A percentile compares a stretch with the other conserved stretches of the same genome.
Evolutionary conservation across 2,797 vertebrate genomes (phyloP).

Genomic region (Leptodactylus fallax): DNA sequence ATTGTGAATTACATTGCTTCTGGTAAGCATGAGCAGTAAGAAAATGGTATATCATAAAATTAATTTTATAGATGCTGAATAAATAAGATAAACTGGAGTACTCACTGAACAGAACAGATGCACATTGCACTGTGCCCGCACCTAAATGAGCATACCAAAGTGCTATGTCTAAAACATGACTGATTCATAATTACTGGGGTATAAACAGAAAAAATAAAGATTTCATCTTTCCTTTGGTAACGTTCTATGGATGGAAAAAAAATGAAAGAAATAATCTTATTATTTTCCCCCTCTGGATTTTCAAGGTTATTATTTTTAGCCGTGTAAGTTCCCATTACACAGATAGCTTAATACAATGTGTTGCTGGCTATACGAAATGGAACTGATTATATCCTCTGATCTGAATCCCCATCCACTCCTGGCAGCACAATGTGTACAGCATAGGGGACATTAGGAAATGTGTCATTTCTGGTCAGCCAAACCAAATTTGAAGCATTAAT

Average conservation of each 20-base stretch:
- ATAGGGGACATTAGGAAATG: conserved; percentile 50
- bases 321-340: conserved; percentile 32
- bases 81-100: conserved; percentile 32
- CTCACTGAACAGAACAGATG: neutral
- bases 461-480: conserved; percentile 47
- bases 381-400: conserved; percentile 39
- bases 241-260: neutral
- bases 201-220: conserved; percentile 28
- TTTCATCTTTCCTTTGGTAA: conserved; percentile 13
- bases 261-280: conserved; percentile 27
- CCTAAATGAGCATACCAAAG: conserved; percentile 19
- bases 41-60: conserved; percentile 7
- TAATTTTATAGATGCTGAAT: neutral
- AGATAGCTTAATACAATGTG: conserved; percentile 46
- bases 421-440: conserved; percentile 49
- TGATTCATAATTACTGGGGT: conserved; percentile 28
- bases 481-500: conserved; percentile 30
- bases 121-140: conserved; percentile 5
- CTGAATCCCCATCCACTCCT: conserved; percentile 36
- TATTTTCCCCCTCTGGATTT: conserved; percentile 26
- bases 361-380: conserved; percentile 37
- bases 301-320: conserved; percentile 17
- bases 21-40: conserved; percentile 14
- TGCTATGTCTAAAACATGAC: conserved; percentile 15
- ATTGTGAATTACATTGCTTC: neutral